Evolutionary conservation across 2,113 vertebrate species (phyloP).

Genomic region (Phycodurus eques): DNA sequence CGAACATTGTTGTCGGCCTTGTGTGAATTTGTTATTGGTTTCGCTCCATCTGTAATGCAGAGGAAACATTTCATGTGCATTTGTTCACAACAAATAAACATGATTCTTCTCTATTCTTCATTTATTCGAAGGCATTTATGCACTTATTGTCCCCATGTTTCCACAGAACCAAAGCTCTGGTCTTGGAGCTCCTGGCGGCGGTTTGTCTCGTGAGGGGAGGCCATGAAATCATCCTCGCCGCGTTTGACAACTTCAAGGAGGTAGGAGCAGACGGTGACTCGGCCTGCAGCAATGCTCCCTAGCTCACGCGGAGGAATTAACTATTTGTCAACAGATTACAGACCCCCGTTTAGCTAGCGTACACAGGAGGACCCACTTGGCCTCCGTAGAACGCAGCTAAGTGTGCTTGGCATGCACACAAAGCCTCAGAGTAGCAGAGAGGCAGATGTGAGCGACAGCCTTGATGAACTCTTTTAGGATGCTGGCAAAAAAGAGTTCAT

Average conservation of each 20-base stretch:
- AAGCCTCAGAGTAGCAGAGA: constrained; percentile 32
- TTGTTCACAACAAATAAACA: no score
- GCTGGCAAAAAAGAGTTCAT: constrained; percentile 26
- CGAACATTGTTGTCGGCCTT: not conserved
- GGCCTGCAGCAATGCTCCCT: constrained; percentile 38
- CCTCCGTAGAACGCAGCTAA: constrained; percentile 21
- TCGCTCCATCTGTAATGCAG: constrained; percentile 5
- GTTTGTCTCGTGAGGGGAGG: constrained; percentile 95
- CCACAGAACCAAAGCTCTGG: constrained; percentile 95
- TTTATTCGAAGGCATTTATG: constrained; percentile 9
- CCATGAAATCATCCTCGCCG: constrained; percentile 95
- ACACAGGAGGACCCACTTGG: constrained; percentile 20
- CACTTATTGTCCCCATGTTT: constrained; percentile 25
- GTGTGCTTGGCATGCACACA: constrained; percentile 32
- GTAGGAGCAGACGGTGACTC: constrained; percentile 68
- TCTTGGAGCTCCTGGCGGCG: constrained; percentile 92
- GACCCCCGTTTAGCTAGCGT: constrained; percentile 17
- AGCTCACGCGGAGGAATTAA: constrained; percentile 25
- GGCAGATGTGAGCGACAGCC: constrained; percentile 29
- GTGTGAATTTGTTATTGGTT: not conserved
- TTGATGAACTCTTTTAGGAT: constrained; percentile 32
- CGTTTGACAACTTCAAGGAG: constrained; percentile 99
- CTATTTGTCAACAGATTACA: constrained; percentile 40
- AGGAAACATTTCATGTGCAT: no score
- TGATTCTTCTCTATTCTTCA: no score